These are phyloP conservation scores for Dromiciops gliroides DNA, from an alignment of 2,113 vertebrate species.

Conservation along the genomic window DNA sequence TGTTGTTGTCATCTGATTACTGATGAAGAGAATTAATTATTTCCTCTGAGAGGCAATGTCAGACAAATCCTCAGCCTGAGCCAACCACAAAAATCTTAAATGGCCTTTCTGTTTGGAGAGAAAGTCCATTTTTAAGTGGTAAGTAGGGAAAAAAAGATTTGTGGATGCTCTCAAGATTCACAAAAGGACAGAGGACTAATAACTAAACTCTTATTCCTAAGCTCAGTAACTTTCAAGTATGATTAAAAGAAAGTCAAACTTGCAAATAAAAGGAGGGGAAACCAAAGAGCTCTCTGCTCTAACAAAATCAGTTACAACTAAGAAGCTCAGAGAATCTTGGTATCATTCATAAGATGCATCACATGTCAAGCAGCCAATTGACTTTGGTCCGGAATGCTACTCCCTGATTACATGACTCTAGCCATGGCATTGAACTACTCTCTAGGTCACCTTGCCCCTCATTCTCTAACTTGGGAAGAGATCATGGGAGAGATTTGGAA, in stretches of 20 bases:
- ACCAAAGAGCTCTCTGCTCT: not conserved
- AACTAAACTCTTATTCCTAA: not conserved
- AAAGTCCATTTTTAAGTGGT: not conserved
- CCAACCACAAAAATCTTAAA: not conserved
- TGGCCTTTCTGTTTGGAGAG: not conserved
- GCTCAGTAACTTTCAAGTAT: not conserved
- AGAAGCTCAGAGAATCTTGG: not conserved
- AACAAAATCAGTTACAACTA: not conserved
- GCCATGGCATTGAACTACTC: accelerated
- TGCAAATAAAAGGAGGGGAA: accelerated
- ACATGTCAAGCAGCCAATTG: not conserved
- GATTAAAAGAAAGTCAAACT: not conserved
- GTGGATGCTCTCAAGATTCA: not conserved
- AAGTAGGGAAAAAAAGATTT: not conserved
- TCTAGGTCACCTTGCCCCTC: not conserved
- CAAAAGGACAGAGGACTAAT: not conserved
- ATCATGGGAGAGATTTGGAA: not conserved
- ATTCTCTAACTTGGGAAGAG: not conserved
- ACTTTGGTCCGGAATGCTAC: not conserved
- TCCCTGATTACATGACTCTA: not conserved
- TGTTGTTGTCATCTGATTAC: not conserved
- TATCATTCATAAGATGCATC: not conserved
- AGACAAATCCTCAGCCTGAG: not conserved
- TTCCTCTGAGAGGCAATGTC: not conserved
- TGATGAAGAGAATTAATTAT: accelerated